Conservation (phyloP, 2,797 vertebrate species). For the Cetoscarus ocellatus region DNA sequence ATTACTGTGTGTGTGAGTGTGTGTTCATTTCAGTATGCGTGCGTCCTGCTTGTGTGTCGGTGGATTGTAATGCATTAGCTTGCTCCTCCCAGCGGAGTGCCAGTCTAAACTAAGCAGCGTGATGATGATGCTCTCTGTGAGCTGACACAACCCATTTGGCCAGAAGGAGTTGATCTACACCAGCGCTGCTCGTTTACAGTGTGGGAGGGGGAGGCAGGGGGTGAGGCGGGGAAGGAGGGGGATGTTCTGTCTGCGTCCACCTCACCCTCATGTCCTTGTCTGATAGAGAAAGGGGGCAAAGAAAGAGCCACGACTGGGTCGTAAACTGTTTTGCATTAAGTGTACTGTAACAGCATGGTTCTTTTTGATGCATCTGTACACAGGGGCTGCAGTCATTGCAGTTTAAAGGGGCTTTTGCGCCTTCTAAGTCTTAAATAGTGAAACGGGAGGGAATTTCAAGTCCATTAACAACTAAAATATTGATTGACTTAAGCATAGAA, state of each 20-base stretch:
- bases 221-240: not conserved
- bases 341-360: not conserved
- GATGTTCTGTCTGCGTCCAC: conserved; percentile 32
- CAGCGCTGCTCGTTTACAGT: conserved; percentile 68
- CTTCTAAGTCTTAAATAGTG: not conserved
- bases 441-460: too few species aligned
- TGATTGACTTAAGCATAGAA: too few species aligned
- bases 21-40: conserved; percentile 3
- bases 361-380: not conserved
- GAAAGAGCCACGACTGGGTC: conserved; percentile 21
- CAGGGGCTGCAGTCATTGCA: not conserved
- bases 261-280: conserved; percentile 63
- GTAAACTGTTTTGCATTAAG: conserved; percentile 47
- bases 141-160: conserved; percentile 84
- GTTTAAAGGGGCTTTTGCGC: not conserved
- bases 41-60: conserved; percentile 26
- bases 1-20: conserved; percentile 38
- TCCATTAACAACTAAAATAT: too few species aligned
- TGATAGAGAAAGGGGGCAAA: conserved; percentile 20
- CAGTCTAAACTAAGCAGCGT: conserved; percentile 79
- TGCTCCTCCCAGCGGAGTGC: conserved; percentile 71
- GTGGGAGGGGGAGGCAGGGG: conserved; percentile 19
- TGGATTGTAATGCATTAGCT: conserved; percentile 73
- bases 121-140: conserved; percentile 82
- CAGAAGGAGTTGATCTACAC: conserved; percentile 71